Conservation (phyloP, 2,797 vertebrate genomes). For the Trichosurus vulpecula region DNA sequence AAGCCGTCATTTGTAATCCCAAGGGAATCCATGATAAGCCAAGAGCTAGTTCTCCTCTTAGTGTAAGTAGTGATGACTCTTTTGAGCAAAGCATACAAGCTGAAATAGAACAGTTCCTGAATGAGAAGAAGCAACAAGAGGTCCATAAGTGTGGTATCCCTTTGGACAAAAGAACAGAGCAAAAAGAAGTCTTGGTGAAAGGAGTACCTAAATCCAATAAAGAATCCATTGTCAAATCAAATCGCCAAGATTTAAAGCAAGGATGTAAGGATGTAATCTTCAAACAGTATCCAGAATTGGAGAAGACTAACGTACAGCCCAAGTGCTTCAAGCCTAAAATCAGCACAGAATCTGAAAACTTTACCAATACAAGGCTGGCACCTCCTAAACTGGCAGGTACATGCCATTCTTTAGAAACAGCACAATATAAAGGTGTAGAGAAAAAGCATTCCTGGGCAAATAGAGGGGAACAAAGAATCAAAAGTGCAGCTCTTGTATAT, state of each 20-base stretch:
- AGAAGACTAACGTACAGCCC: neutral
- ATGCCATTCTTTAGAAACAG: constrained; percentile 45
- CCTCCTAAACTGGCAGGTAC: constrained; percentile 57
- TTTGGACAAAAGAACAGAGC: neutral
- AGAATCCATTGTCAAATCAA: neutral
- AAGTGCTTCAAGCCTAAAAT: constrained; percentile 66
- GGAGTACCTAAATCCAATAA: constrained; percentile 53
- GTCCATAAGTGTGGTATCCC: constrained; percentile 72
- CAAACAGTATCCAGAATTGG: constrained; percentile 71
- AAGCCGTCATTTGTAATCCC: constrained; percentile 65
- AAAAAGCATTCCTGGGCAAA: constrained; percentile 12
- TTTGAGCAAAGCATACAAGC: constrained; percentile 87
- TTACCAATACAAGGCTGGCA: neutral
- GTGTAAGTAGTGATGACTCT: constrained; percentile 87
- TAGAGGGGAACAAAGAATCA: accelerated
- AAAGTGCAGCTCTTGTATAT: accelerated
- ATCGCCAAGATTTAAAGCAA: constrained; percentile 16
- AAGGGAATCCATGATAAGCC: constrained; percentile 44
- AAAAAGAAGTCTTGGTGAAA: neutral
- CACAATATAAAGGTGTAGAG: constrained; percentile 14
- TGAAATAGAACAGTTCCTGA: constrained; percentile 87
- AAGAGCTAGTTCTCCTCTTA: constrained; percentile 83
- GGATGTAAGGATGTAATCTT: constrained; percentile 58
- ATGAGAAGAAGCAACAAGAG: constrained; percentile 83
- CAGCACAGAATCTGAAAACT: neutral